A percentile compares a stretch with the other conserved stretches of the same genome.
Conservation (phyloP, 2,888 invertebrate species). For the Rhingia campestris region DNA sequence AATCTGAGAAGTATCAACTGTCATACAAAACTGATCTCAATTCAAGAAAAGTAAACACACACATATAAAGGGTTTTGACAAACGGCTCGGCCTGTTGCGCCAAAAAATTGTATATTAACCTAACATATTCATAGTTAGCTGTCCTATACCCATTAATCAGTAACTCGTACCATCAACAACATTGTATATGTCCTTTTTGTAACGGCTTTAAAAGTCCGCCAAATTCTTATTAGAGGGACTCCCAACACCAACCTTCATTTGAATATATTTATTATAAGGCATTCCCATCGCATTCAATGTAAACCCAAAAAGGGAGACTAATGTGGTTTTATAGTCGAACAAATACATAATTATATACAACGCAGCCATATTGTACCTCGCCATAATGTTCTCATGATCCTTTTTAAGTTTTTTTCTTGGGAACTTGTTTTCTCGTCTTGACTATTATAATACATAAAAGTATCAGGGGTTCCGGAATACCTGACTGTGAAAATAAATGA, state of each 20-base stretch:
- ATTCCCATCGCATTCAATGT: conserved; percentile 23
- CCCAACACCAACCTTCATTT: not conserved
- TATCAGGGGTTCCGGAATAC: conserved; percentile 38
- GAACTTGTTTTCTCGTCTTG: conserved; percentile 44
- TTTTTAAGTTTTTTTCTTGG: conserved; percentile 1
- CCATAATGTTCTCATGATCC: conserved; percentile 45
- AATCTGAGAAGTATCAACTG: no score
- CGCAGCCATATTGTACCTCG: conserved; percentile 40
- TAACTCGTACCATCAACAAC: no score
- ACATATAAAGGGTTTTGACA: no score
- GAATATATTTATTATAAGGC: conserved; percentile 3
- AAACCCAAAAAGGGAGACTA: conserved; percentile 25
- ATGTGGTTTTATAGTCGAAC: conserved; percentile 53
- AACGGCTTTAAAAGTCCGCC: no score
- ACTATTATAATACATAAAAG: conserved; percentile 5
- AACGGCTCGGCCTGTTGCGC: no score
- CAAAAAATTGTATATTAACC: no score
- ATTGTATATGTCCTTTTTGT: no score
- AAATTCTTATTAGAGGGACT: no score
- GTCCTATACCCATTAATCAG: no score
- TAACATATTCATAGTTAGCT: no score
- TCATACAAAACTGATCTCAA: no score
- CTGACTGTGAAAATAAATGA: conserved; percentile 1
- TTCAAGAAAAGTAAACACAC: no score
- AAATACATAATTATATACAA: conserved; percentile 54